These are phyloP conservation scores for Cyphotilapia sp. DNA, from an alignment of 2,113 vertebrate species.

Conservation along the genomic window DNA sequence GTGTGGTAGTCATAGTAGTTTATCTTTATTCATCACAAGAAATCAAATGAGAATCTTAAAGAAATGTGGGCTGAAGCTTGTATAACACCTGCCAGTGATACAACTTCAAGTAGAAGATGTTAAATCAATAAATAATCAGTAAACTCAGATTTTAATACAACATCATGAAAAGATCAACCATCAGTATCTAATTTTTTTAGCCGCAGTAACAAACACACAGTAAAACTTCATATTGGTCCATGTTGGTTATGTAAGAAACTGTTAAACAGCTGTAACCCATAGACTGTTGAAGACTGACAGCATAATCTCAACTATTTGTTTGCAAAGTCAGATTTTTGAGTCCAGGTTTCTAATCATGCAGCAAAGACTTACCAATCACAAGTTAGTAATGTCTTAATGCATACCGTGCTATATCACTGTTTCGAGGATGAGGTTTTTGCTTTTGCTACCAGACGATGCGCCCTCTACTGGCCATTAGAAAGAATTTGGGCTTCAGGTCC, in stretches of 20 bases:
- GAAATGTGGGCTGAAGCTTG: not conserved
- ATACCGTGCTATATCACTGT: rapidly evolving
- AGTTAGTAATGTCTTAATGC: not conserved
- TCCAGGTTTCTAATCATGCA: rapidly evolving
- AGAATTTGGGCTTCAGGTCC: not conserved
- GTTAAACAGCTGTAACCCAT: not conserved
- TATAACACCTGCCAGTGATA: not conserved
- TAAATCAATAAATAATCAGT: not conserved
- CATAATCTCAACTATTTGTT: not conserved
- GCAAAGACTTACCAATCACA: not conserved
- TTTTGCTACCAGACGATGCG: not conserved
- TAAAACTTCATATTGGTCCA: not conserved
- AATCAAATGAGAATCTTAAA: not conserved
- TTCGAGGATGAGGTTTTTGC: not conserved
- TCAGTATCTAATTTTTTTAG: not conserved
- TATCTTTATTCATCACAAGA: not conserved
- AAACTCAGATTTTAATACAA: not conserved
- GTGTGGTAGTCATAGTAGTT: not conserved
- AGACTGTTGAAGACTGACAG: not conserved
- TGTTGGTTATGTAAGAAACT: not conserved
- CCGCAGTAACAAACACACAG: not conserved
- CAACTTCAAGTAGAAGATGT: not conserved
- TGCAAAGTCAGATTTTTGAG: not conserved
- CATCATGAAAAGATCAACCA: not conserved
- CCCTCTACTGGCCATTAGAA: not conserved